Conservation (phyloP, 2,888 invertebrate genomes). For the Sarcophaga carnaria region DNA sequence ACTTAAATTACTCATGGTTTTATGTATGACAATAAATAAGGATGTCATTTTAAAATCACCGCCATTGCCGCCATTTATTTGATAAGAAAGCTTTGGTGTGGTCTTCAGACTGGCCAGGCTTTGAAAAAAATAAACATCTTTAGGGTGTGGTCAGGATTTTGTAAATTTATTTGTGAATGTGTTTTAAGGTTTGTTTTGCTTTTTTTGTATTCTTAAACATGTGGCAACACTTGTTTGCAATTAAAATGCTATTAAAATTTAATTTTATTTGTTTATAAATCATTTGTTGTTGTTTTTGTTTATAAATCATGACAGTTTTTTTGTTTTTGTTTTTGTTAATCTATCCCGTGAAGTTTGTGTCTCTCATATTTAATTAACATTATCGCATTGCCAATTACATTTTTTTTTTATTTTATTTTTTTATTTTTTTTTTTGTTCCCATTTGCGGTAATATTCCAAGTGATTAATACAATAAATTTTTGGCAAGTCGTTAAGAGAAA, state of each 20-base stretch:
- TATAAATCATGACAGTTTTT: neutral
- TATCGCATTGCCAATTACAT: neutral
- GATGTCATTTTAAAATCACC: conserved; percentile 51
- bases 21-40: conserved; percentile 40
- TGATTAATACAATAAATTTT: neutral
- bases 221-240: neutral
- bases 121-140: neutral
- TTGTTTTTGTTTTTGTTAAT: too few relatives aligned
- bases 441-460: neutral
- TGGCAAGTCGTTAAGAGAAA: neutral
- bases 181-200: too few relatives aligned
- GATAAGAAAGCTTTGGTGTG: conserved; percentile 49
- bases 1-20: conserved; percentile 27
- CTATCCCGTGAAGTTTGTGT: neutral
- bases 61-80: neutral
- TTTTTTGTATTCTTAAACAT: conserved; percentile 4
- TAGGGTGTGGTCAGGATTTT: conserved; percentile 44
- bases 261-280: conserved; percentile 22
- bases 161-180: neutral
- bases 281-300: conserved; percentile 10
- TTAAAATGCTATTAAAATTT: too few relatives aligned
- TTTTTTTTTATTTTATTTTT: too few relatives aligned
- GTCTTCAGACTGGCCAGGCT: neutral
- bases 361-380: conserved; percentile 7
- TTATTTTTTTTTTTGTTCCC: too few relatives aligned